Evolutionary conservation across 1,140 invertebrate species (phyloP).

Genomic region (Euglossa dilemma): DNA sequence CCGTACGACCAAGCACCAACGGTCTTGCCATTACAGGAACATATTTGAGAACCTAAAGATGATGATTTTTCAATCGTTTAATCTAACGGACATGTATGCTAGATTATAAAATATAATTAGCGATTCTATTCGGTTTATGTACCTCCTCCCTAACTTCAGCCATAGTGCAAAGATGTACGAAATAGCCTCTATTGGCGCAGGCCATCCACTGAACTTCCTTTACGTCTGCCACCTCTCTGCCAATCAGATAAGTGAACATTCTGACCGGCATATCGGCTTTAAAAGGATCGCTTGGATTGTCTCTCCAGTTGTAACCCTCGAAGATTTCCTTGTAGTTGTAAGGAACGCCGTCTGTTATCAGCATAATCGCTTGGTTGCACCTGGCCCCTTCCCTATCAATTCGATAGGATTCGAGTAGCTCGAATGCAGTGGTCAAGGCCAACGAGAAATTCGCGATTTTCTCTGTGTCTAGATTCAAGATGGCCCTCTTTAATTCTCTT

Average conservation of each 20-base stretch:
- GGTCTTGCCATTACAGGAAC: constrained; percentile 95
- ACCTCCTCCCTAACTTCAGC: constrained; percentile 96
- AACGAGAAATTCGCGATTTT: constrained; percentile 97
- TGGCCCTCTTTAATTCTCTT: constrained; percentile 90
- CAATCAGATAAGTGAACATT: constrained; percentile 99
- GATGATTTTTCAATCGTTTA: neutral
- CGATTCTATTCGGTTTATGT: neutral
- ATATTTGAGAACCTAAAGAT: constrained; percentile 89
- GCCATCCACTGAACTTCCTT: constrained; percentile 98
- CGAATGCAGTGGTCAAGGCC: constrained; percentile 95
- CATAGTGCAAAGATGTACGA: constrained; percentile 95
- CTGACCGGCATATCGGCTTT: constrained; percentile 91
- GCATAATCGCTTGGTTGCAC: constrained; percentile 98
- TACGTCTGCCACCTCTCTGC: constrained; percentile 92
- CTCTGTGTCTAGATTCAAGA: constrained; percentile 90
- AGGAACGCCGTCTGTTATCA: constrained; percentile 98
- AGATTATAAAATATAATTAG: neutral
- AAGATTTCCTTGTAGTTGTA: constrained; percentile 96
- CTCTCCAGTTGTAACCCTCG: constrained; percentile 91
- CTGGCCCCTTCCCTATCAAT: constrained; percentile 84
- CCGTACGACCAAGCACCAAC: constrained; percentile 89
- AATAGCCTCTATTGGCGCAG: constrained; percentile 96
- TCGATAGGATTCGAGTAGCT: constrained; percentile 88
- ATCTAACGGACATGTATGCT: neutral
- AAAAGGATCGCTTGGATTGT: constrained; percentile 88